A percentile compares a stretch with the other conserved stretches of the same genome.
Evolutionary conservation across 2,797 vertebrate genomes (phyloP).

Genomic region (Microchirus variegatus): DNA sequence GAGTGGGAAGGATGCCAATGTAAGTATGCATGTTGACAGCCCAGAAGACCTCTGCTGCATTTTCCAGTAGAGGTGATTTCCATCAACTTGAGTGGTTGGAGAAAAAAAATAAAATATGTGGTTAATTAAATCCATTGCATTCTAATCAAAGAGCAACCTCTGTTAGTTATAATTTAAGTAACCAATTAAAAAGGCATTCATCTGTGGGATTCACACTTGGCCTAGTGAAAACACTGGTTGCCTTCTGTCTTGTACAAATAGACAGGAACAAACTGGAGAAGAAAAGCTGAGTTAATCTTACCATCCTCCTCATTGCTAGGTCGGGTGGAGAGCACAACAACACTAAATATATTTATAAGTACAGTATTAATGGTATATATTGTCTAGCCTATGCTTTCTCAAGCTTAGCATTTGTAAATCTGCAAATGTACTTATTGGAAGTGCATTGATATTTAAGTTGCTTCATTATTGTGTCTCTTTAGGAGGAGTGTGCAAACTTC

Average conservation of each 20-base stretch:
- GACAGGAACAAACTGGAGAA: constrained; percentile 30
- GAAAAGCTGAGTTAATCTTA: constrained; percentile 6
- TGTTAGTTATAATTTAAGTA: constrained; percentile 23
- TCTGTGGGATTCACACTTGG: constrained; percentile 43
- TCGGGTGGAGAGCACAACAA: constrained; percentile 11
- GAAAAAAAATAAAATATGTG: constrained; percentile 14
- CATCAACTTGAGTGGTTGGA: constrained; percentile 11
- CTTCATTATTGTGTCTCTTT: constrained; percentile 32
- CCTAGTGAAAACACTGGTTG: constrained; percentile 49
- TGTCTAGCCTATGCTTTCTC: not conserved
- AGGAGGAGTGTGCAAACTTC: constrained; percentile 98
- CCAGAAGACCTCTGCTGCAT: constrained; percentile 10
- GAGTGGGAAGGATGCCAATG: constrained; percentile 94
- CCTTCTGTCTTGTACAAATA: constrained; percentile 54
- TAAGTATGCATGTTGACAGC: constrained; percentile 79
- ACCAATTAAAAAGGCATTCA: constrained; percentile 27
- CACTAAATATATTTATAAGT: constrained; percentile 22
- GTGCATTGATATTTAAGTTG: constrained; percentile 4
- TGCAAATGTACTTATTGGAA: constrained; percentile 13
- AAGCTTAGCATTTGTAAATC: constrained; percentile 10
- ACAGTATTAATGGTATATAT: constrained; percentile 16
- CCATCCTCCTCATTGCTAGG: constrained; percentile 3
- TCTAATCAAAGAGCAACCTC: constrained; percentile 1
- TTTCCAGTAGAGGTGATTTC: constrained; percentile 37
- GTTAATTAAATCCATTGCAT: not conserved